A percentile compares a stretch with the other conserved stretches of the same genome.
Conservation (phyloP, 1,140 invertebrate genomes). For the Rhagoletis zephyria region DNA sequence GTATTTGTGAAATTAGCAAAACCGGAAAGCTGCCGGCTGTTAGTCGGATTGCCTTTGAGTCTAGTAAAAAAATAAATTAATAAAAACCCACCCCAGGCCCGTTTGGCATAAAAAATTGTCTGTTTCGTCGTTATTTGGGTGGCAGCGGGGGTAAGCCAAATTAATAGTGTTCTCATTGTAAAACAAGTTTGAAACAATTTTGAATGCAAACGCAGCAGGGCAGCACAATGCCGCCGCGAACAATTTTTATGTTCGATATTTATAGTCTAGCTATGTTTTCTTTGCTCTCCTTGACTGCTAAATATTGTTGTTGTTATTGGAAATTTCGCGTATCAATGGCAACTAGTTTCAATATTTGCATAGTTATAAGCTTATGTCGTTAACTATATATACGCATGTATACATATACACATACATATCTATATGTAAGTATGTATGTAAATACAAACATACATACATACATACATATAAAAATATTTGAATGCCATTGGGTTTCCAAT, state of each 20-base stretch:
- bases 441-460: not conserved
- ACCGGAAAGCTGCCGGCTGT: not conserved
- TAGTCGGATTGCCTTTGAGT: too few species aligned
- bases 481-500: not conserved
- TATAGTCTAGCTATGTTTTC: not conserved
- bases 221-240: not conserved
- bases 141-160: not conserved
- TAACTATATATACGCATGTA: not conserved
- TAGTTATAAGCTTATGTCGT: not conserved
- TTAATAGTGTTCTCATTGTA: not conserved
- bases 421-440: not conserved
- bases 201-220: not conserved
- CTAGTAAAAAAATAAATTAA: not conserved
- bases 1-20: not conserved
- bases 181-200: not conserved
- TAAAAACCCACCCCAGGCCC: not conserved
- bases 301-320: not conserved
- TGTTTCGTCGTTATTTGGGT: slow-evolving; percentile 17
- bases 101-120: not conserved
- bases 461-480: too few species aligned
- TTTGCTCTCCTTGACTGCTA: not conserved
- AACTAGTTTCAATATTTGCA: slow-evolving; percentile 24
- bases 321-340: not conserved
- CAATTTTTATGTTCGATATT: not conserved
- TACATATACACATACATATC: too few species aligned